A percentile compares a stretch with the other conserved stretches of the same genome.
Conservation (phyloP, 2,113 vertebrate genomes). For the Peromyscus polionotus region DNA sequence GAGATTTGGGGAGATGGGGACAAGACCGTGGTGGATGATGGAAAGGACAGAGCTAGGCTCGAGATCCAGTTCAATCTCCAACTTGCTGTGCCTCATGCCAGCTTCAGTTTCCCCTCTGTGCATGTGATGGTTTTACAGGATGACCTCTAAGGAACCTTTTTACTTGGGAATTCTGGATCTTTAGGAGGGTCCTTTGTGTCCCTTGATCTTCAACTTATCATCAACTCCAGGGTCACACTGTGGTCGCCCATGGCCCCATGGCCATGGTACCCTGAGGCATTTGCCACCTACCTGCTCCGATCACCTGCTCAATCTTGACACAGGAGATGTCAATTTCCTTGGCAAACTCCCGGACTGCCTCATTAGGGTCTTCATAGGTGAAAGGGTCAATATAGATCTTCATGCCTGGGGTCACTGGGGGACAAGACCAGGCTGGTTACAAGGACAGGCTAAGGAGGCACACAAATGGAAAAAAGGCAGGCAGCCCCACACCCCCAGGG, state of each 20-base stretch:
- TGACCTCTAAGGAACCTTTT: neutral
- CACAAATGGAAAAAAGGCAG: neutral
- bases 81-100: neutral
- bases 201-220: neutral
- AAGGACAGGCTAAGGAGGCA: neutral
- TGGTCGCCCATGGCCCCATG: too few relatives aligned
- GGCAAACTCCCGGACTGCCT: conserved; percentile 97
- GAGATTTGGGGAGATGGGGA: neutral
- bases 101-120: conserved; percentile 24
- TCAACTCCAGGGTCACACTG: neutral
- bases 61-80: neutral
- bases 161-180: neutral
- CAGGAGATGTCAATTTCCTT: conserved; percentile 98
- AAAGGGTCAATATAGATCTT: conserved; percentile 99
- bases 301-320: conserved; percentile 99
- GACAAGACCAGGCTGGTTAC: conserved; percentile 77
- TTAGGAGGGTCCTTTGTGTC: neutral
- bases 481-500: neutral
- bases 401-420: conserved; percentile 97
- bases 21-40: neutral
- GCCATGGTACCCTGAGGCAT: neutral
- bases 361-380: conserved; percentile 98
- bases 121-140: neutral
- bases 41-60: neutral
- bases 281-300: conserved; percentile 94